Base-by-base conservation (phyloP, 2,888 invertebrate species). In the Ornithoptera priamus region DNA sequence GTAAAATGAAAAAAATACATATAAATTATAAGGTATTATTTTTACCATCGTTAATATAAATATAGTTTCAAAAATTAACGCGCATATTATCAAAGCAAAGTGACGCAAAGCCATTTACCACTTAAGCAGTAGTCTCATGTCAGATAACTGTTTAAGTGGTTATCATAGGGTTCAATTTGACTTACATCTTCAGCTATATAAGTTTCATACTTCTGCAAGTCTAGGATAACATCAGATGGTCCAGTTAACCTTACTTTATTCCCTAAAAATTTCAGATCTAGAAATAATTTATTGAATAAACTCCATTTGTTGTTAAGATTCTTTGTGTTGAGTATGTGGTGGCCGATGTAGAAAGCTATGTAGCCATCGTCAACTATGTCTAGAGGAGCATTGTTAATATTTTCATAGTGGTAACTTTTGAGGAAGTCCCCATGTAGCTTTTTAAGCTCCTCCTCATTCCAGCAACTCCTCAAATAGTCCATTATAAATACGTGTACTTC, bases 351-450 rank as follows among this genome's bases (percentile, higher is more conserved):
- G 53, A 94, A 95, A 17, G 94, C 94, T 76, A 96, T 95, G 78
- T 96, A 96, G 63, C 95, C 95, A 79, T 96, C 96, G 72, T 95
- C 93, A 0, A 94, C 94, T 22, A 96, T 90, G 70, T 94, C 93
- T 1, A 94, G 89, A 39, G 92, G 86, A 0, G 93, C 93, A 75
- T 93, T 90, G 10, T 86, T 82, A 0, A 85, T 79, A 62, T 93
- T 93, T 22, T 84, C 85, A 72, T 89, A 89, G 18, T 88, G 80
- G 78, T 96, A 96, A 67, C 93, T 93, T 20, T 92, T 87, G 6
- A 96, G 84, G 46, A 96, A 90, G 36, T 92, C 91, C 64, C 84
- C 82, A 74, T 96, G 96, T 72, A 94, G 82, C 68, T 87, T 88
- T 72, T 86, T 86, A 67, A 91, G 81, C 62, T 93, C 88, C 0